phyloP scores from a whole-genome alignment of 2,888 invertebrate genomes.

The Tenthredo mesomela region DNA sequence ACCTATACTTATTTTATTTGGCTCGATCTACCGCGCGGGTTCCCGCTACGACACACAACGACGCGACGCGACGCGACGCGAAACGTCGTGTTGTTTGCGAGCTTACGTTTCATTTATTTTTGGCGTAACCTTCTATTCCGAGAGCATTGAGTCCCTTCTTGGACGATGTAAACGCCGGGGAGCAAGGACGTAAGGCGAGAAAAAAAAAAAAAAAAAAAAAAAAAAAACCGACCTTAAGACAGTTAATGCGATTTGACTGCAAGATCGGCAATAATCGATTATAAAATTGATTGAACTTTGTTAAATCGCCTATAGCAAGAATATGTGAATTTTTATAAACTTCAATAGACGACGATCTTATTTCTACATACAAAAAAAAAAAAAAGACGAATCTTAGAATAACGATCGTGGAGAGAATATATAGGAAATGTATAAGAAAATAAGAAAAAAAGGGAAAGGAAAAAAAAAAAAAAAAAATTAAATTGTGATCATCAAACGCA shows the following conservation, averaged over 20 bases:
- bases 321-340: too few species aligned
- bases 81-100: conserved; percentile 34
- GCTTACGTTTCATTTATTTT: conserved; percentile 27
- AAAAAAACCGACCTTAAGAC: background rate
- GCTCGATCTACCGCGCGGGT: conserved; percentile 17
- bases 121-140: conserved; percentile 13
- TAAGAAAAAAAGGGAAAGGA: background rate
- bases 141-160: conserved; percentile 23
- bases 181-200: background rate
- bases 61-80: too few species aligned
- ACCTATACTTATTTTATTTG: conserved; percentile 20
- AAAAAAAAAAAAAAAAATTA: background rate
- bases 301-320: too few species aligned
- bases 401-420: background rate
- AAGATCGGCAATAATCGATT: background rate
- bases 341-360: too few species aligned
- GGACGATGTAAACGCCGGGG: background rate
- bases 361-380: too few species aligned
- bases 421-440: background rate
- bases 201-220: too few species aligned
- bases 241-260: background rate
- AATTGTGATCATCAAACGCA: background rate
- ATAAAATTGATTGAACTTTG: too few species aligned
- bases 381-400: background rate
- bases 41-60: background rate